Base-by-base conservation (phyloP, 2,888 invertebrate genomes). In the Dicranocentrus wangi region DNA sequence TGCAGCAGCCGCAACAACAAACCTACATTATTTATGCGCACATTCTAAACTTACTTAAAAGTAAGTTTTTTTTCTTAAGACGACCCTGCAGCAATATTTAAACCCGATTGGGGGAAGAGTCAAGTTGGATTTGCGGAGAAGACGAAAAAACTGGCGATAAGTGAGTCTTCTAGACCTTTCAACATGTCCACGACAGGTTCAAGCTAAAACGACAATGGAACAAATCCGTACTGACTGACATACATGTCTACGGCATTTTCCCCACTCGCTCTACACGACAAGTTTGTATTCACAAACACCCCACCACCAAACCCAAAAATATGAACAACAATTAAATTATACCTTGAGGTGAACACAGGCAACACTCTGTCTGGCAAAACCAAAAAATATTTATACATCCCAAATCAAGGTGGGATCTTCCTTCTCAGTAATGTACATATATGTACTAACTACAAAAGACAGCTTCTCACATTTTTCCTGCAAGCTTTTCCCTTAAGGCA, bases 291-390 rank as follows among this genome's bases (percentile, higher is more conserved):
- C 55, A 5, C 5, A 47, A 47, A 47, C 5, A n/a, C 7, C 19
- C 61, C 58, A 23, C 13, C 32, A 32, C 7, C 19, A 47, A n/a
- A n/a, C 25, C 69, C 39, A 61, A 65, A n/a, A 66, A 53, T 70
- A 55, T 43, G 21, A 51, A 65, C 51, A 82, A 32, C 70, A 73
- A 79, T 78, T 71, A 80, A 84, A 84, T 76, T 82, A 72, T 82
- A 66, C 75, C 84, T 82, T 76, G 71, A 81, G 83, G 83, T 65
- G 23, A 68, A 69, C 58, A 73, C 81, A 78, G 85, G 85, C 84
- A 83, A 85, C 85, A 84, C 73, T 83, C 79, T 84, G 85, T 85
- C 84, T 85, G 82, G 83, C 68, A 72, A 60, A 77, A 77, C 83
- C 82, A 82, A 81, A 55, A 73, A 73, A 10, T 53, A 32, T 21